Evolutionary conservation across 2,113 vertebrate species (phyloP).

Genomic region (Sinocyclocheilus maitianheensis): DNA sequence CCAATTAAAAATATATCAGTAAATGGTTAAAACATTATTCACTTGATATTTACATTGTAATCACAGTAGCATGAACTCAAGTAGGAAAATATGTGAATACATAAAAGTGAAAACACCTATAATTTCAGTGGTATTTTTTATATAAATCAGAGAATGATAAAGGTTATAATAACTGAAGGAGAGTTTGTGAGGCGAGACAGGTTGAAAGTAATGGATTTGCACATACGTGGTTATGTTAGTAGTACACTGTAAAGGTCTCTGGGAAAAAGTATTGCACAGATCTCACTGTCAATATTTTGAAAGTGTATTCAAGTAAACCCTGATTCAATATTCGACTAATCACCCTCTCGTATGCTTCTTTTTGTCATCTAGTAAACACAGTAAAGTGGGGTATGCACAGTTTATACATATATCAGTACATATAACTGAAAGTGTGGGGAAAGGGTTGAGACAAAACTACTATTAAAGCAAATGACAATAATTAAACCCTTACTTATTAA

Average conservation of each 20-base stretch:
- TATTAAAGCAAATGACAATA: constrained; percentile 94
- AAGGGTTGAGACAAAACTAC: constrained; percentile 89
- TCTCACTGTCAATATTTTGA: constrained; percentile 96
- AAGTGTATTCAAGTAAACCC: constrained; percentile 99
- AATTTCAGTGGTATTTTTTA: constrained; percentile 91
- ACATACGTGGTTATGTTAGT: not conserved
- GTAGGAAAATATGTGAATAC: constrained; percentile 99
- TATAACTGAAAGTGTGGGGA: constrained; percentile 67
- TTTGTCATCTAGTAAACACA: constrained; percentile 51
- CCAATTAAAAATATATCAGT: constrained; percentile 99
- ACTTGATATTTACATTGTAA: constrained; percentile 99
- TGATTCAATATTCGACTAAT: constrained; percentile 92
- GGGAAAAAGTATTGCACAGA: constrained; percentile 99
- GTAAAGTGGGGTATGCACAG: constrained; percentile 7
- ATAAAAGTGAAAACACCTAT: constrained; percentile 94
- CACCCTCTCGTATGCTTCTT: constrained; percentile 75
- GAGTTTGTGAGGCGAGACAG: constrained; percentile 19
- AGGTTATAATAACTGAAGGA: constrained; percentile 55
- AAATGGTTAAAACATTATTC: constrained; percentile 98
- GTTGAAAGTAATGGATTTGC: not conserved
- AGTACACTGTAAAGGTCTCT: constrained; percentile 89
- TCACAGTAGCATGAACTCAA: constrained; percentile 99
- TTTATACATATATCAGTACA: not conserved
- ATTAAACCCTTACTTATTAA: constrained; percentile 81
- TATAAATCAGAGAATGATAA: constrained; percentile 97